Percentiles rank a stretch among this genome's conserved stretches.
Evolutionary conservation across 1,140 invertebrate genomes (phyloP).

Genomic region (Melanaphis sacchari): DNA sequence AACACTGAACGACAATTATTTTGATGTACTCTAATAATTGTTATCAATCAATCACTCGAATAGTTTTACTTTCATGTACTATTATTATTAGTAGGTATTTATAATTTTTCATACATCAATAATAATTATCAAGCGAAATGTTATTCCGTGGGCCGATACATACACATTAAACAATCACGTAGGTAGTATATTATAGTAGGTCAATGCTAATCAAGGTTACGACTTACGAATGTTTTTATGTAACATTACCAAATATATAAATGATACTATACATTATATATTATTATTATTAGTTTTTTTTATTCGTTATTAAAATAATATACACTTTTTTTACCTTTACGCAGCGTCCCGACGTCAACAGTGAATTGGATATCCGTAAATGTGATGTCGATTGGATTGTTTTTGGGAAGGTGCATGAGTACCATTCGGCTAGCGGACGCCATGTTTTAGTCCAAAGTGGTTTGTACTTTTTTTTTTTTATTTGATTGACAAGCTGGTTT

Average conservation of each 20-base stretch:
- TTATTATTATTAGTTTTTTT: neutral
- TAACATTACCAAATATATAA: neutral
- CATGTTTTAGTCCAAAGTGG: neutral
- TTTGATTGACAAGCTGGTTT: neutral
- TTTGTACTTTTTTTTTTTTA: neutral
- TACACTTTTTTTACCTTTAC: conserved; percentile 38
- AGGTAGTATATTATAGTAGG: neutral
- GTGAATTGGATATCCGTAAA: conserved; percentile 57
- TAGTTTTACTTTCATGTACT: neutral
- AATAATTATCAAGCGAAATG: neutral
- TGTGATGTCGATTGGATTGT: conserved; percentile 58
- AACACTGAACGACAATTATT: neutral
- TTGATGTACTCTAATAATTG: neutral
- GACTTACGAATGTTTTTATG: neutral
- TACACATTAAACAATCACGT: neutral
- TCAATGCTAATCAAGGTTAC: conserved; percentile 37
- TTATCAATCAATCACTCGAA: neutral
- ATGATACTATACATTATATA: neutral
- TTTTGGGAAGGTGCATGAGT: conserved; percentile 58
- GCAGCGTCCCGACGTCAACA: conserved; percentile 53
- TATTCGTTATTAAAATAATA: neutral
- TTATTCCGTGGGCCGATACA: neutral
- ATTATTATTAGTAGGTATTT: neutral
- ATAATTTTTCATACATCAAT: neutral
- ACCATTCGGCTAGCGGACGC: conserved; percentile 34